phyloP scores from a whole-genome alignment of 2,888 invertebrate genomes.

The Campoletis raptor region DNA sequence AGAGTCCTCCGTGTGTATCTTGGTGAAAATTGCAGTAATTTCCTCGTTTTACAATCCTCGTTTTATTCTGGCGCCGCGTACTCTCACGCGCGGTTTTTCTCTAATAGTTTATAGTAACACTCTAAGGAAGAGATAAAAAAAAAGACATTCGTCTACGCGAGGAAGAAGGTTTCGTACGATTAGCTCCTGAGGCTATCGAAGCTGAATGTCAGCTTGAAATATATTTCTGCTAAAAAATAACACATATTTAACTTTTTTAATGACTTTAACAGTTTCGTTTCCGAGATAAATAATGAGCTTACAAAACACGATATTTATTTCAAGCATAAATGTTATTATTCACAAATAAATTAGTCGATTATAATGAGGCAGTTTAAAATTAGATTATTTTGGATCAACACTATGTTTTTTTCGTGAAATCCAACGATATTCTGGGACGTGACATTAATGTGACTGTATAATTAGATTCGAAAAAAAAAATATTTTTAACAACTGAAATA shows the following conservation, averaged over 20 bases:
- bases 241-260: neutral
- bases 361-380: neutral
- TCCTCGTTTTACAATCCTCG: slow-evolving; percentile 74
- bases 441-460: neutral
- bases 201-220: neutral
- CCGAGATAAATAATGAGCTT: neutral
- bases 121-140: neutral
- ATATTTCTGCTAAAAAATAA: neutral
- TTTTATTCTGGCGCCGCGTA: slow-evolving; percentile 69
- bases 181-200: neutral
- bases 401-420: neutral
- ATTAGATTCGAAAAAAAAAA: neutral
- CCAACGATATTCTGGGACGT: neutral
- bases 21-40: slow-evolving; percentile 78
- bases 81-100: slow-evolving; percentile 68
- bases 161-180: neutral
- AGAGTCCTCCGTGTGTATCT: slow-evolving; percentile 27
- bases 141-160: neutral
- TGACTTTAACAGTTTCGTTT: neutral
- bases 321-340: neutral
- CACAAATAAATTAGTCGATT: neutral
- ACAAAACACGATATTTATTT: neutral
- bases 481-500: neutral
- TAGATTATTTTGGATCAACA: neutral
- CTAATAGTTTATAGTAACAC: slow-evolving; percentile 73